These are phyloP conservation scores for Montipora cactus DNA, from an alignment of 64 coral and sea anemone species.

Conservation along the genomic window DNA sequence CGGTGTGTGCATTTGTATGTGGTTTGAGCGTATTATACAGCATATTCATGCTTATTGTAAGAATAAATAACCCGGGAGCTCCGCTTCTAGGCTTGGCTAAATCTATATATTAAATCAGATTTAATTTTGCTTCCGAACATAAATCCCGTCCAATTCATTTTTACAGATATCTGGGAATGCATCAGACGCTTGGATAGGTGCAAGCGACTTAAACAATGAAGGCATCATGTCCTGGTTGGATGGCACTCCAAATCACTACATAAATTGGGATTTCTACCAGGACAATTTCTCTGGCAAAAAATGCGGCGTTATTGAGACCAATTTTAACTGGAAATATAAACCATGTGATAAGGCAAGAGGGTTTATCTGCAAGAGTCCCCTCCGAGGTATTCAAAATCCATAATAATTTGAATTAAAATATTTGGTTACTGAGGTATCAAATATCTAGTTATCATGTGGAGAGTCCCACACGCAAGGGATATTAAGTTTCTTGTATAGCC, in stretches of 20 bases:
- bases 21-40: no score
- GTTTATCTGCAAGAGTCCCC: constrained; percentile 79
- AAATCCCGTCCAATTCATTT: not conserved
- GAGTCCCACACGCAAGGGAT: no score
- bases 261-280: constrained; percentile 82
- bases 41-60: no score
- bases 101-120: no score
- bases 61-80: no score
- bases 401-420: not conserved
- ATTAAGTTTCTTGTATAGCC: no score
- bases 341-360: constrained; percentile 65
- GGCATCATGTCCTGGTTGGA: constrained; percentile 79
- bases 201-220: constrained; percentile 68
- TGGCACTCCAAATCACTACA: constrained; percentile 65
- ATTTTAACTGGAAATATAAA: constrained; percentile 80
- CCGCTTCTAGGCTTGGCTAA: no score
- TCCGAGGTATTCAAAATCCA: constrained; percentile 65
- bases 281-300: constrained; percentile 63
- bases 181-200: constrained; percentile 81
- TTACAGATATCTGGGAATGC: constrained; percentile 10
- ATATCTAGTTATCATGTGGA: no score
- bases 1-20: no score
- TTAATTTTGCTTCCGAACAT: no score
- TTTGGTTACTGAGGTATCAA: not conserved
- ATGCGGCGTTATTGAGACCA: constrained; percentile 55